phyloP scores from a whole-genome alignment of 1,140 invertebrate species.

The Dreissena polymorpha region DNA sequence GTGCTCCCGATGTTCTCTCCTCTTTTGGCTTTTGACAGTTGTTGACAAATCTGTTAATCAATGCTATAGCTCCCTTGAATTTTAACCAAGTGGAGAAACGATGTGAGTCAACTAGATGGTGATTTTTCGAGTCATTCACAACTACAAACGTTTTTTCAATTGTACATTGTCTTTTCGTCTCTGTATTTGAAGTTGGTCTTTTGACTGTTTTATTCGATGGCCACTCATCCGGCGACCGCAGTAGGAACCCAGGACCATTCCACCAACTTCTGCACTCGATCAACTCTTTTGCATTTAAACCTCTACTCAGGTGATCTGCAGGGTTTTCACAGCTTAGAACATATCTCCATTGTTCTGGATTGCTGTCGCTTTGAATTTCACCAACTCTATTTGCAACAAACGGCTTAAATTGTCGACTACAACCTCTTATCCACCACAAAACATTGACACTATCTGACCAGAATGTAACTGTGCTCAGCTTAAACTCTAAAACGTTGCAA shows the following conservation, averaged over 20 bases:
- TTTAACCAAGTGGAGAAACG: slow-evolving; percentile 12
- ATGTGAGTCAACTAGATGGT: neutral
- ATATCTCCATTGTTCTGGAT: slow-evolving; percentile 50
- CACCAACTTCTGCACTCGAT: slow-evolving; percentile 6
- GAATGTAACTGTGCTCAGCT: too few species aligned
- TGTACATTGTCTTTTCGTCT: slow-evolving; percentile 17
- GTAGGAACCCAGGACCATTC: slow-evolving; percentile 14
- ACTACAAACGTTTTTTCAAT: neutral
- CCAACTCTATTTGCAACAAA: too few species aligned
- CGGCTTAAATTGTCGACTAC: slow-evolving; percentile 38
- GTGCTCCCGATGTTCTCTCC: neutral
- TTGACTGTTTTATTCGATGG: slow-evolving; percentile 10
- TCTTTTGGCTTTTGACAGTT: slow-evolving; percentile 7
- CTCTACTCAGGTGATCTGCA: slow-evolving; percentile 33
- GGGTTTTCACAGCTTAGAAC: slow-evolving; percentile 43
- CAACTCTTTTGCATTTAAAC: neutral
- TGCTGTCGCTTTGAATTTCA: too few species aligned
- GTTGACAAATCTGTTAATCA: slow-evolving; percentile 1
- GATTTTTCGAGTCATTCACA: neutral
- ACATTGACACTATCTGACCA: slow-evolving; percentile 56
- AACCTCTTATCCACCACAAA: slow-evolving; percentile 43
- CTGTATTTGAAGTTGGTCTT: neutral
- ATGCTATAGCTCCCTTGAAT: neutral
- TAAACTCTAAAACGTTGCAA: too few species aligned
- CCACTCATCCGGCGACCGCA: neutral